Conservation (phyloP, 2,888 invertebrate species). For the Cephalotes varians region DNA sequence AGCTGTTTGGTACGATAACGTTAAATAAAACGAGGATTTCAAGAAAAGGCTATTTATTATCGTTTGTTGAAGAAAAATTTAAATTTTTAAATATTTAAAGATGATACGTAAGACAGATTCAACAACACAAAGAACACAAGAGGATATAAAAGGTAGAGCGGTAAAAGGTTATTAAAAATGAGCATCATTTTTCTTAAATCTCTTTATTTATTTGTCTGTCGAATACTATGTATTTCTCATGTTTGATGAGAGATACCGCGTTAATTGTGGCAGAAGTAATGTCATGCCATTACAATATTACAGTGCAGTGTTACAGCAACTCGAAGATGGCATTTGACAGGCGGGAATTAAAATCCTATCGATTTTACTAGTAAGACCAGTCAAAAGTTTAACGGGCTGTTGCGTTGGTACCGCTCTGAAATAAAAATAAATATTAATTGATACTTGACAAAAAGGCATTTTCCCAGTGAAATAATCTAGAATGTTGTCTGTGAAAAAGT, state of each 20-base stretch:
- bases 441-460: not conserved
- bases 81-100: not conserved
- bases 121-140: not conserved
- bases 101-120: not conserved
- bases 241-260: not conserved
- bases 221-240: not conserved
- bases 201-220: constrained; percentile 6
- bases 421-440: constrained; percentile 1
- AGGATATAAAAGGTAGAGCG: not conserved
- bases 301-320: not conserved
- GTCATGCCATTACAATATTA: no score
- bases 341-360: constrained; percentile 74
- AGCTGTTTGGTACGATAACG: not conserved
- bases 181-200: not conserved
- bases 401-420: constrained; percentile 16
- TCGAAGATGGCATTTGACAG: constrained; percentile 31
- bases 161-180: not conserved
- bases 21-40: not conserved
- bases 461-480: not conserved
- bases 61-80: not conserved
- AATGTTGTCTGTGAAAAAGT: not conserved
- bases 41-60: not conserved
- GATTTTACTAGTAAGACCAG: constrained; percentile 65
- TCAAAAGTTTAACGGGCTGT: constrained; percentile 48
- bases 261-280: constrained; percentile 11